phyloP scores from a whole-genome alignment of 2,888 invertebrate species.

The Morpho deidamia region DNA sequence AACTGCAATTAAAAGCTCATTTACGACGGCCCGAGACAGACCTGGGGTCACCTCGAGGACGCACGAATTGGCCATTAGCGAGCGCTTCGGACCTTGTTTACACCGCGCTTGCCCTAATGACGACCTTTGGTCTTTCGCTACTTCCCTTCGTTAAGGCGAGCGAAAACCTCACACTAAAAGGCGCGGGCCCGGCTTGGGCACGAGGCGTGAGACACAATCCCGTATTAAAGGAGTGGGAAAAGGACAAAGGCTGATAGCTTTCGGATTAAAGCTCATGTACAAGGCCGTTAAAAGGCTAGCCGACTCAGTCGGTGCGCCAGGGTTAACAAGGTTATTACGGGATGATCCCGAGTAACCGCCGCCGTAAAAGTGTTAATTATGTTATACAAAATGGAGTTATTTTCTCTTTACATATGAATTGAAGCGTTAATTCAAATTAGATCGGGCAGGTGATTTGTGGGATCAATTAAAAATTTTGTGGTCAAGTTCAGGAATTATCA shows the following conservation, averaged over 20 bases:
- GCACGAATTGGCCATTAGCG: constrained; percentile 79
- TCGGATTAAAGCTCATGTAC: constrained; percentile 77
- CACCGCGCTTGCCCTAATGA: constrained; percentile 79
- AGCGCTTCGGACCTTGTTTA: constrained; percentile 77
- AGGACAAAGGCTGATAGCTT: constrained; percentile 72
- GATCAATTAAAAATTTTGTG: not conserved
- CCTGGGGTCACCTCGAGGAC: constrained; percentile 74
- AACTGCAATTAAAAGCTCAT: constrained; percentile 77
- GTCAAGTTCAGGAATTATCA: too few species aligned
- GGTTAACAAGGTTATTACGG: constrained; percentile 79
- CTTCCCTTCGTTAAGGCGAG: constrained; percentile 79
- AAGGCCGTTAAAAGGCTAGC: constrained; percentile 76
- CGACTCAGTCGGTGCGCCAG: constrained; percentile 66
- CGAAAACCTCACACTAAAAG: constrained; percentile 78
- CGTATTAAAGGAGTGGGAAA: constrained; percentile 44
- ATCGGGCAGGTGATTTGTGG: not conserved
- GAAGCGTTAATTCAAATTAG: constrained; percentile 6
- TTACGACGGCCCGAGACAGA: constrained; percentile 65
- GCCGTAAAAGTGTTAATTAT: constrained; percentile 77
- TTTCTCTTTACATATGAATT: constrained; percentile 26
- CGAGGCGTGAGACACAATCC: constrained; percentile 58
- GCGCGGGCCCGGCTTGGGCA: constrained; percentile 63
- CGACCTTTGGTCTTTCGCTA: constrained; percentile 70
- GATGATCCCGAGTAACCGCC: constrained; percentile 73
- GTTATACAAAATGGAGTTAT: constrained; percentile 63